Conservation (phyloP, 2,888 invertebrate genomes). For the Cryptocephalus moraei region DNA sequence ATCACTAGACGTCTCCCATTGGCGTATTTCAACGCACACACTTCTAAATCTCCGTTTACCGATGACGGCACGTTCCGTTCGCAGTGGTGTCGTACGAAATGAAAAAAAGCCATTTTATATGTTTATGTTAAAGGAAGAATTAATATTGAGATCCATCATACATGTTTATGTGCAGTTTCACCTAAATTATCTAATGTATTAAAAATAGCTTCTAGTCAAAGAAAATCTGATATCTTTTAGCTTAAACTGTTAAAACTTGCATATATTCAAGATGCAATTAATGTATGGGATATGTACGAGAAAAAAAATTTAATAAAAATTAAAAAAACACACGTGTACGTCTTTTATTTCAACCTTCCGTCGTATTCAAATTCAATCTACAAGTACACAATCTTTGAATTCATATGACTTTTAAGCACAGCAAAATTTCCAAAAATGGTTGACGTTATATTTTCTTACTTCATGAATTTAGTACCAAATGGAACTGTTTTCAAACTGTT, state of each 20-base stretch:
- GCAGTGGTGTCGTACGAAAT: constrained; percentile 14
- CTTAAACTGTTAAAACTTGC: constrained; percentile 37
- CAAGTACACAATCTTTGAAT: no score
- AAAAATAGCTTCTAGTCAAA: constrained; percentile 32
- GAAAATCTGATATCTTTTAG: constrained; percentile 34
- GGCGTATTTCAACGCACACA: constrained; percentile 23
- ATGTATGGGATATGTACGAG: constrained; percentile 46
- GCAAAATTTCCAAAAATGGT: no score
- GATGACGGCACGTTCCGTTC: constrained; percentile 20
- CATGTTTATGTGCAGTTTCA: constrained; percentile 34
- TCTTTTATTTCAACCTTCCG: no score
- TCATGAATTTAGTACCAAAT: no score
- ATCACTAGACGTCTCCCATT: no score
- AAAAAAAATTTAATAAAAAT: constrained; percentile 29
- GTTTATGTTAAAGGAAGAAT: constrained; percentile 24
- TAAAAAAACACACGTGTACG: constrained; percentile 2
- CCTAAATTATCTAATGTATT: constrained; percentile 20
- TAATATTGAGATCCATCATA: constrained; percentile 10
- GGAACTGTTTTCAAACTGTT: no score
- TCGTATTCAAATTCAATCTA: no score
- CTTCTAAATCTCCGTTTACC: not conserved
- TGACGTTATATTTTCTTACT: no score
- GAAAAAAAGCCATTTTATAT: constrained; percentile 23
- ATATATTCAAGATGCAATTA: constrained; percentile 40
- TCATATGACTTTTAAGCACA: no score